Evolutionary conservation across 2,888 invertebrate genomes (phyloP).

Genomic region (Petrophora chlorosata): DNA sequence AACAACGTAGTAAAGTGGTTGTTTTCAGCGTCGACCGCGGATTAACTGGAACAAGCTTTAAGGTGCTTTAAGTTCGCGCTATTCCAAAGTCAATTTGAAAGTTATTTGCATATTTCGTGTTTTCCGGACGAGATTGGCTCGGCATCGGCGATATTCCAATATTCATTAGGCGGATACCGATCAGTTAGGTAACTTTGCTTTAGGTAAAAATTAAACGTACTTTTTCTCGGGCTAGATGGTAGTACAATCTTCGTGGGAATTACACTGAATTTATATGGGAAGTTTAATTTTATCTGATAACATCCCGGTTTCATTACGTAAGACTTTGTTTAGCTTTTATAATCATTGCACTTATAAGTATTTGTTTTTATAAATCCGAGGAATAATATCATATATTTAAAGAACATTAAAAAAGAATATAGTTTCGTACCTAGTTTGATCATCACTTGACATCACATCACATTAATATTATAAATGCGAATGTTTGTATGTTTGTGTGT

Average conservation of each 20-base stretch:
- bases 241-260: constrained; percentile 15
- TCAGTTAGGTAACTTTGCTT: constrained; percentile 35
- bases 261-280: constrained; percentile 20
- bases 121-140: constrained; percentile 48
- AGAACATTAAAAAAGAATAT: too few relatives aligned
- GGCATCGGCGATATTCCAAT: constrained; percentile 47
- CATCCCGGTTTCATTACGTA: constrained; percentile 7
- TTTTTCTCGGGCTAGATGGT: constrained; percentile 22
- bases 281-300: constrained; percentile 24
- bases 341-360: not conserved
- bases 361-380: too few relatives aligned
- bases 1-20: constrained; percentile 23
- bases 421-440: too few relatives aligned
- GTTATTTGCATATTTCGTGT: constrained; percentile 69
- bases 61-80: constrained; percentile 40
- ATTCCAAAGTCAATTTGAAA: constrained; percentile 66
- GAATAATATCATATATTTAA: too few relatives aligned
- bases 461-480: too few relatives aligned
- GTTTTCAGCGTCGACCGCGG: constrained; percentile 30
- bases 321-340: constrained; percentile 10
- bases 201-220: constrained; percentile 22
- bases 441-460: too few relatives aligned
- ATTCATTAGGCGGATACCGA: constrained; percentile 44
- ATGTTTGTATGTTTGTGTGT: too few relatives aligned
- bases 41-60: constrained; percentile 34